Evolutionary conservation across 2,888 invertebrate species (phyloP).

Genomic region (Hirtodrosophila confusa): DNA sequence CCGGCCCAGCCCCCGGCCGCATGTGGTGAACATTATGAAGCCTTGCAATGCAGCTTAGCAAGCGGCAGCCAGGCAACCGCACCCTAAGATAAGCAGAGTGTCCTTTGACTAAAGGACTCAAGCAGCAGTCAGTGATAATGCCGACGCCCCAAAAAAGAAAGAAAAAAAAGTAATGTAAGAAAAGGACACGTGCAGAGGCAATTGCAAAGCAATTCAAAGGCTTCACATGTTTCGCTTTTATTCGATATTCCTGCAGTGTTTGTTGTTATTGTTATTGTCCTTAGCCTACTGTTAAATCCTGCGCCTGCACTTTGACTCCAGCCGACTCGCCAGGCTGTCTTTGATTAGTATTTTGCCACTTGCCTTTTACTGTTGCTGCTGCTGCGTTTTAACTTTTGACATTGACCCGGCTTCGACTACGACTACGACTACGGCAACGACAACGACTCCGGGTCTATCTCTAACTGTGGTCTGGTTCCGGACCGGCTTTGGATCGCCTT

Average conservation of each 20-base stretch:
- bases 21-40: conserved; percentile 74
- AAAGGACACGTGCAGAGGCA: conserved; percentile 50
- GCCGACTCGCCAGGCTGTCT: conserved; percentile 36
- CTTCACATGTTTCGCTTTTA: conserved; percentile 53
- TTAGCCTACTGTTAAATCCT: conserved; percentile 36
- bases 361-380: conserved; percentile 48
- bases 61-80: conserved; percentile 9
- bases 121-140: conserved; percentile 38
- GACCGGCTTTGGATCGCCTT: conserved; percentile 39
- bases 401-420: conserved; percentile 50
- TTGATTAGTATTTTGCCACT: conserved; percentile 75
- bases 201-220: conserved; percentile 68
- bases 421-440: conserved; percentile 9
- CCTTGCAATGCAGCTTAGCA: conserved; percentile 62
- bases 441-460: not conserved
- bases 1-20: too few species aligned
- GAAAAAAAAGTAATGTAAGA: not conserved
- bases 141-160: not conserved
- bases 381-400: conserved; percentile 65
- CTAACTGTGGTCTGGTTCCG: not conserved
- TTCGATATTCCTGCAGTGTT: conserved; percentile 23
- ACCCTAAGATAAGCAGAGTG: conserved; percentile 35
- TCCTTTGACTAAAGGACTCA: conserved; percentile 33
- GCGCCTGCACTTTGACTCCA: conserved; percentile 48
- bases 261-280: conserved; percentile 13